Evolutionary conservation across 2,888 invertebrate species (phyloP), one percentile per base, ranked within the genome.

Genomic region (Acleris cristana): DNA sequence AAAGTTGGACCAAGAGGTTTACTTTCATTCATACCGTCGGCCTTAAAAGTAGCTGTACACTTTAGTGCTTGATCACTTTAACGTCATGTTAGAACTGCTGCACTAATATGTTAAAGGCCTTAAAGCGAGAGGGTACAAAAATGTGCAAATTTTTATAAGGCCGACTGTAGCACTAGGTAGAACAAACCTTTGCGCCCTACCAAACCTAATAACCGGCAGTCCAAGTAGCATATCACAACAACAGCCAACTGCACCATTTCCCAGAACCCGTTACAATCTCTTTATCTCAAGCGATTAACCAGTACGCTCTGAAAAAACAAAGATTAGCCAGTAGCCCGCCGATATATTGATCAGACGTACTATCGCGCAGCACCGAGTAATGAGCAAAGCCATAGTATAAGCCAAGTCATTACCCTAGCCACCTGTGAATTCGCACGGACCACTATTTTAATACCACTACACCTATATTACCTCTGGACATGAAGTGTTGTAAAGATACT

Each of bases 331-430:
- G 61, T 66, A 62, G 66, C 66, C 75, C 71, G 73, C 79, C 48
- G 48, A 48, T 80, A 86, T 78, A 79, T 79, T 66, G 74, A 76
- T 74, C 79, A 80, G 79, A 78, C 79, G 81, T 81, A 82, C 78
- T 78, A 83, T 84, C 83, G 81, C 79, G 80, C 84, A 88, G 75
- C 71, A 74, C 71, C 77, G 72, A 79, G 78, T 90, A 90, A 90
- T 90, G 90, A 89, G 88, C 83, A 89, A 89, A 90, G 87, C 90
- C 88, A 75, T 75, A 70, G 81, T 72, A 82, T 84, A 85, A 86
- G 80, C 77, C 69, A 77, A 81, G 83, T 84, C 82, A 87, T 88
- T 85, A 86, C 71, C 69, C 67, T 18, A 48, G 55, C 66, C 89
- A 89, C 77, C 81, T 90, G 90, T 69, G 21, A 45, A 78, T 83